phyloP scores from a whole-genome alignment of 2,113 vertebrate species.

The Climacteris rufus region DNA sequence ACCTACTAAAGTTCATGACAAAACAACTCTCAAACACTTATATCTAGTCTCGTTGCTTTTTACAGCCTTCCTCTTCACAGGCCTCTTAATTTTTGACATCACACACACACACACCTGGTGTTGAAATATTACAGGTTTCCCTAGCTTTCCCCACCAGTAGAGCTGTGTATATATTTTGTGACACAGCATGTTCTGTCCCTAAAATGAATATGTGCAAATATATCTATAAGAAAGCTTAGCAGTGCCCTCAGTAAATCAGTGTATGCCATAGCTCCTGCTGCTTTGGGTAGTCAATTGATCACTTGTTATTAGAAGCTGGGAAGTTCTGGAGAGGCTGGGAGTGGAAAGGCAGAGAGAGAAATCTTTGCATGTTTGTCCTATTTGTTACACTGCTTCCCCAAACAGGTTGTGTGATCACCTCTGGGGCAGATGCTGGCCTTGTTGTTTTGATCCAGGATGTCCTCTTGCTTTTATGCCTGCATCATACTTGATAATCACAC shows the following conservation, averaged over 20 bases:
- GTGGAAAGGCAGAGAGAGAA: not conserved
- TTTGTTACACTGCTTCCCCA: not conserved
- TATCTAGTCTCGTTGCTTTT: not conserved
- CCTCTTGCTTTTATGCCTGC: not conserved
- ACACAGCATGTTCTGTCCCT: fast-evolving
- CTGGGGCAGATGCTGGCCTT: not conserved
- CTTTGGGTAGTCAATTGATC: not conserved
- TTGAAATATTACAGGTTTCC: not conserved
- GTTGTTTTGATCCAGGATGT: not conserved
- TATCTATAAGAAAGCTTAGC: not conserved
- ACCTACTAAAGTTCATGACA: not conserved
- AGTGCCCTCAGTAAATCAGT: not conserved
- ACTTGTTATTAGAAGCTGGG: not conserved
- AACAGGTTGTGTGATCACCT: fast-evolving
- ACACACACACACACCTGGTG: fast-evolving
- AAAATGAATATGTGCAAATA: not conserved
- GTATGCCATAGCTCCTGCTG: not conserved
- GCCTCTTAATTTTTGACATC: not conserved
- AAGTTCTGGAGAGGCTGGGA: not conserved
- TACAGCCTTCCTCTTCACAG: not conserved
- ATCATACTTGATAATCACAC: not conserved
- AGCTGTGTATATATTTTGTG: not conserved
- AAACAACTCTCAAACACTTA: not conserved
- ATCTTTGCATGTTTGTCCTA: not conserved
- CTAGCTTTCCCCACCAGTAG: not conserved